Conservation (phyloP, 2,888 invertebrate species). For the Epsilonema sp. region DNA sequence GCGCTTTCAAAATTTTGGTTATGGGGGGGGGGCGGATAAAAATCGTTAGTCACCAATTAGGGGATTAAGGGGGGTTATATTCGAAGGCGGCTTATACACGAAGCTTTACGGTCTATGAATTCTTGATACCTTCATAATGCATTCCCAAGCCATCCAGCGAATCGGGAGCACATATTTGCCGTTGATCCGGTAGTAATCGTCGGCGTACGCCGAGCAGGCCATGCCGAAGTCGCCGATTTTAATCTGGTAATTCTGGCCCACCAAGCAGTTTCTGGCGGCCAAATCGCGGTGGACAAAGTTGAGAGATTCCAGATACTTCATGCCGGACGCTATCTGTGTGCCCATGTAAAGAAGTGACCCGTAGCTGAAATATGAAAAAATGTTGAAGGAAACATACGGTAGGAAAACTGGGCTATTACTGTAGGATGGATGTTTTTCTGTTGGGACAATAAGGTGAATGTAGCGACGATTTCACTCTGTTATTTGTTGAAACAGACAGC, state of each 20-base stretch:
- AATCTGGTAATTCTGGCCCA: constrained; percentile 45
- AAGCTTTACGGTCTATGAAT: too few relatives aligned
- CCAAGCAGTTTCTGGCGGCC: constrained; percentile 62
- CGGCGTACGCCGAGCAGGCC: constrained; percentile 53
- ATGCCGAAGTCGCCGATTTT: constrained; percentile 69
- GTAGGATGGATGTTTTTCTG: too few relatives aligned
- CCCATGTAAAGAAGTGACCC: constrained; percentile 48
- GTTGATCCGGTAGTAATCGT: constrained; percentile 63
- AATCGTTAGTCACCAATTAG: too few relatives aligned
- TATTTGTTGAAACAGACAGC: too few relatives aligned
- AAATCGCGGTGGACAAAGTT: constrained; percentile 76
- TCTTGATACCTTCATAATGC: constrained; percentile 43
- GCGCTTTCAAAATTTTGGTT: too few relatives aligned
- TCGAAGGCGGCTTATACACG: too few relatives aligned
- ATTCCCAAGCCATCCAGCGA: constrained; percentile 77
- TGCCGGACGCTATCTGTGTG: constrained; percentile 65
- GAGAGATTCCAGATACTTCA: constrained; percentile 65
- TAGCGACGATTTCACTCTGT: too few relatives aligned
- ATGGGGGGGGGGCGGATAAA: too few relatives aligned
- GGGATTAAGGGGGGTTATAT: too few relatives aligned
- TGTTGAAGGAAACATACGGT: too few relatives aligned
- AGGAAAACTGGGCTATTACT: too few relatives aligned
- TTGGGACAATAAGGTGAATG: too few relatives aligned
- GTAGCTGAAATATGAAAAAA: constrained; percentile 6
- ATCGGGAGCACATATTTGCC: constrained; percentile 53